Conservation (phyloP, 2,888 invertebrate genomes). For the Bibio marci region DNA sequence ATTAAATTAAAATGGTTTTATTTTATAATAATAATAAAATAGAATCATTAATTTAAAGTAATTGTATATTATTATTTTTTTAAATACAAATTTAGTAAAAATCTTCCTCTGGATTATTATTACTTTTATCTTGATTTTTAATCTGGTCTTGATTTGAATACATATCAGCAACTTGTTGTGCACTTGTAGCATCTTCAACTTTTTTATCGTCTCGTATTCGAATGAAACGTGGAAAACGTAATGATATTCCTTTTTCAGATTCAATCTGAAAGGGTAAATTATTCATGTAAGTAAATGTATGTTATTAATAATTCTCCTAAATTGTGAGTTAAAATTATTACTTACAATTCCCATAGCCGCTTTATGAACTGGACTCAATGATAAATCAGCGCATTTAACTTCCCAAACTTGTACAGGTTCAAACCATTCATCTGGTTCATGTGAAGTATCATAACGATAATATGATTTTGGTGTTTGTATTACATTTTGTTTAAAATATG, state of each 20-base stretch:
- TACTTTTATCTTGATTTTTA: slow-evolving; percentile 36
- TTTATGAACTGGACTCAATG: slow-evolving; percentile 83
- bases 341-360: slow-evolving; percentile 72
- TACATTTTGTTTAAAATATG: slow-evolving; percentile 56
- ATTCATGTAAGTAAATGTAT: too few species aligned
- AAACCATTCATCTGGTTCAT: slow-evolving; percentile 81
- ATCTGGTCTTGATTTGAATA: slow-evolving; percentile 88
- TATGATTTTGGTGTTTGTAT: slow-evolving; percentile 61
- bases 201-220: slow-evolving; percentile 81
- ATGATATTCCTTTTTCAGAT: slow-evolving; percentile 79
- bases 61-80: too few species aligned
- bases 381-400: slow-evolving; percentile 92
- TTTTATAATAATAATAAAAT: too few species aligned
- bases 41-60: too few species aligned
- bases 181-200: slow-evolving; percentile 81
- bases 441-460: slow-evolving; percentile 55
- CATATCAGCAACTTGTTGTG: slow-evolving; percentile 77
- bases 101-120: slow-evolving; percentile 19
- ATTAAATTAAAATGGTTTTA: too few species aligned
- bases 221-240: slow-evolving; percentile 85
- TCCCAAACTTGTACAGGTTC: slow-evolving; percentile 83
- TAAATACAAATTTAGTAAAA: slow-evolving; percentile 24
- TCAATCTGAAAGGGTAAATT: slow-evolving; percentile 56
- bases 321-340: too few species aligned
- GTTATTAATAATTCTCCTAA: too few species aligned